Base-by-base conservation (phyloP, 2,797 vertebrate genomes). In the Coreius guichenoti region DNA sequence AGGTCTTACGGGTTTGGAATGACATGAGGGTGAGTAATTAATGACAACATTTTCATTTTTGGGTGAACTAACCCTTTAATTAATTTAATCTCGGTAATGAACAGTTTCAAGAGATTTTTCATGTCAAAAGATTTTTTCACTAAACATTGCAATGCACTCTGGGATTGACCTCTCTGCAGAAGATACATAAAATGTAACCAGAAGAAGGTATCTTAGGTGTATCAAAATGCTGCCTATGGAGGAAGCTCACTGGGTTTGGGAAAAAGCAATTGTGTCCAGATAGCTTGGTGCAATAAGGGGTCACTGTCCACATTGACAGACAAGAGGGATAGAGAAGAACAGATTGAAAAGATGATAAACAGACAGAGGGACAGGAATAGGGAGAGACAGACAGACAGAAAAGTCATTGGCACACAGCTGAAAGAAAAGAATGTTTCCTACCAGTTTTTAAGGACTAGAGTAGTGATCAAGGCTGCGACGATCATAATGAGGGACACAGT, bases 371-470 rank as follows among this genome's bases (percentile, higher is more conserved):
- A 85, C 39, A 76, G 61, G 45, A 80, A 86, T 17, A 82, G 36
- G 70, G 9, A 81, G 47, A 69, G 26, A 74, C 26, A 74, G 43
- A 79, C 45, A 80, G 51, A 86, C 79, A 85, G 54, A 85, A 72
- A 78, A 47, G 51, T 68, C 26, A 17, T n/a, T 51, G 58, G n/a
- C 51, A 58, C 70, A 73, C n/a, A 31, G 29, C 85, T 85, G 68
- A 87, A 91, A 90, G 91, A 93, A 94, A 94, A 93, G 95, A 95
- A 95, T 94, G 94, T 91, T 94, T 95, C 98, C 97, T 99, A 99
- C 98, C 98, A 99, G 94, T 99, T 99, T 96, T 99, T 99, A 97
- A 99, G 97, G 96, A 99, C 98, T 92, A 99, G 97, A 91, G 98
- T 99, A 93, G 98, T 99, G 93, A 99, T 98, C 97, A 99, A 96